phyloP scores from a whole-genome alignment of 2,113 vertebrate species.

The Martes martes region DNA sequence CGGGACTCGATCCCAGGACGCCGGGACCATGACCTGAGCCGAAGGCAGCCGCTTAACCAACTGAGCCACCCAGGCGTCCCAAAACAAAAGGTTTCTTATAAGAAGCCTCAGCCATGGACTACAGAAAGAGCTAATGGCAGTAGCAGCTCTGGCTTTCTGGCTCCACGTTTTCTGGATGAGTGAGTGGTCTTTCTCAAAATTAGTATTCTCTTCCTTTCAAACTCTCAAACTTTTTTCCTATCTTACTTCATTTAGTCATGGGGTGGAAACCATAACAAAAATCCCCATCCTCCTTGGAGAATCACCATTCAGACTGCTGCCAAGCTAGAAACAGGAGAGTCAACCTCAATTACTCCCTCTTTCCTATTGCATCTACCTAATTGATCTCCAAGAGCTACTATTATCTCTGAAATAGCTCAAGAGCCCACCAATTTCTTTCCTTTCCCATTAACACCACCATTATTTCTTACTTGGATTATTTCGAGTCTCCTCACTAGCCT shows the following conservation, averaged over 20 bases:
- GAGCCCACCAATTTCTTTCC: not conserved
- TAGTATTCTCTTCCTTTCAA: conserved; percentile 25
- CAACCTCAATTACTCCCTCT: not conserved
- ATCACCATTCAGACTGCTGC: not conserved
- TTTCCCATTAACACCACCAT: not conserved
- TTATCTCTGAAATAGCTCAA: not conserved
- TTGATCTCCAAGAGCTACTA: not conserved
- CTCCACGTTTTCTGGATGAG: not conserved
- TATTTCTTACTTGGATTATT: not conserved
- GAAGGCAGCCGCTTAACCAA: no score
- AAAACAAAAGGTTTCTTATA: not conserved
- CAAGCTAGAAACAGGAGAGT: not conserved
- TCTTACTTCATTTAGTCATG: not conserved
- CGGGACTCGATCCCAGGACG: no score
- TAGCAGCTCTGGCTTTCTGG: not conserved
- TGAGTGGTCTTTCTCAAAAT: not conserved
- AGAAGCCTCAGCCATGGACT: not conserved
- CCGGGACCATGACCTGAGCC: no score
- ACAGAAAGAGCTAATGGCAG: not conserved
- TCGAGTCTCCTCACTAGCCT: not conserved
- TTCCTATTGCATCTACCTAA: not conserved
- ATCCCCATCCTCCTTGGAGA: not conserved
- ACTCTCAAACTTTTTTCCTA: not conserved
- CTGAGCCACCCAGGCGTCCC: no score
- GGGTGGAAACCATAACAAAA: not conserved